Percentiles rank a stretch among this genome's conserved stretches.
These are phyloP conservation scores for Pecten maximus DNA, from an alignment of 2,888 invertebrate genomes.

Conservation along the genomic window DNA sequence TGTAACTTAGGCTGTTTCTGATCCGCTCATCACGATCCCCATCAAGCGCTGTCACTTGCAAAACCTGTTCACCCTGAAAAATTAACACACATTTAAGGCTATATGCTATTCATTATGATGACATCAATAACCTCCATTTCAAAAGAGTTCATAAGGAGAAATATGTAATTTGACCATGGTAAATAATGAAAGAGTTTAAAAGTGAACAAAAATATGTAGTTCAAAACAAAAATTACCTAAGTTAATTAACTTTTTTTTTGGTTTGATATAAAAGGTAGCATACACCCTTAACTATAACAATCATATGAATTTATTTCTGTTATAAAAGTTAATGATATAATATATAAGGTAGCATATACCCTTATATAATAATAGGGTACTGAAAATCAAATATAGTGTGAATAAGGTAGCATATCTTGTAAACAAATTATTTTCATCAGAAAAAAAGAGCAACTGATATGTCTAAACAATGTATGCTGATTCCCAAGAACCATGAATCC, in stretches of 20 bases:
- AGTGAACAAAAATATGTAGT: no score
- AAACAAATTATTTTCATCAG: no score
- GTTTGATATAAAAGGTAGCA: background rate
- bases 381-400: no score
- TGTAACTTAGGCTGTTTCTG: conserved; percentile 75
- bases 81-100: background rate
- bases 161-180: background rate
- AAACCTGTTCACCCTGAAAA: conserved; percentile 85
- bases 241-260: background rate
- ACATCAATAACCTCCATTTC: background rate
- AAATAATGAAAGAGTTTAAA: background rate
- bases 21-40: conserved; percentile 91
- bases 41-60: conserved; percentile 90
- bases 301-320: no score
- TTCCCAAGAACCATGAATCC: no score
- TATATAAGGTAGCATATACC: conserved; percentile 85
- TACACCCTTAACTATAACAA: conserved; percentile 14
- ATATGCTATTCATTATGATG: background rate
- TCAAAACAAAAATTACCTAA: background rate
- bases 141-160: background rate
- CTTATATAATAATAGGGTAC: no score
- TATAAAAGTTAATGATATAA: conserved; percentile 83
- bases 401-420: no score
- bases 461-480: no score
- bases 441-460: no score